Base-by-base conservation (phyloP, 2,888 invertebrate species). In the Anodontia alba region DNA sequence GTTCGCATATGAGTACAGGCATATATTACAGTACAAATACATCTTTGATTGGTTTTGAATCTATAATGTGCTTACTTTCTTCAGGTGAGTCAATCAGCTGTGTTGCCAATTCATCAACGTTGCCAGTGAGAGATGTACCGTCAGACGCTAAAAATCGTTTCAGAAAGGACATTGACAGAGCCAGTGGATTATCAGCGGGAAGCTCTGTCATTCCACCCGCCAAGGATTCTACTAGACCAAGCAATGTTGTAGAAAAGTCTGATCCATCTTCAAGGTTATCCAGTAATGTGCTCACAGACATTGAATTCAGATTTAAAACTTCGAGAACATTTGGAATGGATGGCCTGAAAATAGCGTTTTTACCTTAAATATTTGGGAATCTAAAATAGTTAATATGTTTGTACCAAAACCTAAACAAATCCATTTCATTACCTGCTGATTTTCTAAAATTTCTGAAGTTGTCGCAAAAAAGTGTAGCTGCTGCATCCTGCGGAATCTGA, bases 311-410 rank as follows among this genome's bases (percentile, higher is more conserved):
- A 38, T 83, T 51, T 20, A 83, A 73, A n/a, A 83, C 80, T 2
- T 75, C 75, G 15, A 83, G 62, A 69, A 83, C 80, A 38, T 80
- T 72, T 8, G 83, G 83, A 8, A 83, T 73, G 38, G 80, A 78
- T 31, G 83, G 80, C 12, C 83, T 83, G 70, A 20, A 51, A 26
- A 15, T 46, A 15, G n/a, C 49, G n/a, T n/a, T n/a, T n/a, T n/a
- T n/a, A n/a, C n/a, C n/a, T n/a, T n/a, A n/a, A n/a, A n/a, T n/a
- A n/a, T n/a, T n/a, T n/a, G n/a, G n/a, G n/a, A n/a, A n/a, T n/a
- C n/a, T n/a, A n/a, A n/a, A n/a, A n/a, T n/a, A n/a, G n/a, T n/a
- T n/a, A n/a, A n/a, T n/a, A n/a, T n/a, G n/a, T n/a, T n/a, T n/a
- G n/a, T n/a, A n/a, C n/a, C n/a, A n/a, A n/a, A n/a, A n/a, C n/a